Evolutionary conservation across 1,140 invertebrate species (phyloP).

Genomic region (Metaphire vulgaris): DNA sequence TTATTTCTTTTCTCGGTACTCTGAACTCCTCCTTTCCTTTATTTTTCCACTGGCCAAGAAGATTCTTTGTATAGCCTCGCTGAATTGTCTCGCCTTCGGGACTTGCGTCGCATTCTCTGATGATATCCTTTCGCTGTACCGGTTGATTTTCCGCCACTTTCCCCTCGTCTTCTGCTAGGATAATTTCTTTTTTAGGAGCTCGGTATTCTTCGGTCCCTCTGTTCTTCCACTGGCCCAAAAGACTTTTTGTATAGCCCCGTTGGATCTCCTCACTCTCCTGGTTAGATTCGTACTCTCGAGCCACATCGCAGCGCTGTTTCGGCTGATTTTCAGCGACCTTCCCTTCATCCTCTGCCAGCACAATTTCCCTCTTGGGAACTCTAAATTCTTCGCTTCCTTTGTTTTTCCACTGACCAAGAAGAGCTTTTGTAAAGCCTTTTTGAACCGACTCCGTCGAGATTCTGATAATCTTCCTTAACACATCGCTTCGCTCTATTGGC

Average conservation of each 20-base stretch:
- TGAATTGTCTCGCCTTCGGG: not conserved
- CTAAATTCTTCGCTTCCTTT: not conserved
- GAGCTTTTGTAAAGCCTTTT: slow-evolving; percentile 16
- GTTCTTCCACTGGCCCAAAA: slow-evolving; percentile 18
- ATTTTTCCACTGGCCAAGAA: not conserved
- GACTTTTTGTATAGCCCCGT: slow-evolving; percentile 4
- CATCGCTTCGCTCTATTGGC: slow-evolving; percentile 16
- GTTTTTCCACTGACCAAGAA: slow-evolving; percentile 9
- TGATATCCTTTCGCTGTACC: not conserved
- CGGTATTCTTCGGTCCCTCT: not conserved
- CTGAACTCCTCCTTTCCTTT: not conserved
- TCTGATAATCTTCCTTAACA: slow-evolving; percentile 11
- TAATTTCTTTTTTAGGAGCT: not conserved
- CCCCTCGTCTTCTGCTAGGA: not conserved
- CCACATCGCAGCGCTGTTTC: slow-evolving; percentile 14
- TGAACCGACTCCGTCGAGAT: not conserved
- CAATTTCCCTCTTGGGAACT: slow-evolving; percentile 5
- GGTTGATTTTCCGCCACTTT: not conserved
- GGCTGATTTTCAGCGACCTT: slow-evolving; percentile 24
- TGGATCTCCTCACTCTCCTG: not conserved
- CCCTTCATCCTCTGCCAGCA: slow-evolving; percentile 12
- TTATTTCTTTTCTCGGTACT: not conserved
- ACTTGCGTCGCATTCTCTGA: not conserved
- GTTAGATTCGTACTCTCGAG: slow-evolving; percentile 6
- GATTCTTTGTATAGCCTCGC: not conserved